These are phyloP conservation scores for Aldabrachelys gigantea DNA, from an alignment of 2,113 vertebrate genomes.

Conservation along the genomic window DNA sequence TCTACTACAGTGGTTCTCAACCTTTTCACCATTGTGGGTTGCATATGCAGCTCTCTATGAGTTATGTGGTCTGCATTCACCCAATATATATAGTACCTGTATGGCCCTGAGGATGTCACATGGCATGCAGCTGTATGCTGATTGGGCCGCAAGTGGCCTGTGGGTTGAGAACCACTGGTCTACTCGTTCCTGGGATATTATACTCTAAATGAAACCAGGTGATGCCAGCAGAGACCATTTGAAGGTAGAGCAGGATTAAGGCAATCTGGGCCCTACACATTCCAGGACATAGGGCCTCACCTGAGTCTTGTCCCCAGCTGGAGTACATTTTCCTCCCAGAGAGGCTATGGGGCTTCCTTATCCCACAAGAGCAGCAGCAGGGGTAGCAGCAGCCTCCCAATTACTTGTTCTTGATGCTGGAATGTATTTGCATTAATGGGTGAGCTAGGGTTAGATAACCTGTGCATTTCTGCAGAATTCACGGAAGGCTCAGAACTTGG, in stretches of 20 bases:
- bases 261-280: rapidly evolving
- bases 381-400: not conserved
- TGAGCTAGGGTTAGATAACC: not conserved
- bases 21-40: too few relatives aligned
- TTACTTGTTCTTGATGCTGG: not conserved
- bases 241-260: not conserved
- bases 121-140: too few relatives aligned
- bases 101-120: too few relatives aligned
- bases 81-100: too few relatives aligned
- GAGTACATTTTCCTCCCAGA: not conserved
- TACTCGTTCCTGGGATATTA: not conserved
- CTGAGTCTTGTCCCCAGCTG: not conserved
- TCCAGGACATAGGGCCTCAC: not conserved
- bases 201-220: not conserved
- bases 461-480: not conserved
- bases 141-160: too few relatives aligned
- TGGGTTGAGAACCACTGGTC: too few relatives aligned
- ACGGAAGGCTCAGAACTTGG: not conserved
- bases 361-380: not conserved
- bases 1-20: not conserved
- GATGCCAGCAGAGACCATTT: not conserved
- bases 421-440: not conserved
- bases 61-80: too few relatives aligned
- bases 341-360: not conserved
- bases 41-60: too few relatives aligned